Conservation (phyloP, 1,140 invertebrate genomes). For the Drosophila melanica region DNA sequence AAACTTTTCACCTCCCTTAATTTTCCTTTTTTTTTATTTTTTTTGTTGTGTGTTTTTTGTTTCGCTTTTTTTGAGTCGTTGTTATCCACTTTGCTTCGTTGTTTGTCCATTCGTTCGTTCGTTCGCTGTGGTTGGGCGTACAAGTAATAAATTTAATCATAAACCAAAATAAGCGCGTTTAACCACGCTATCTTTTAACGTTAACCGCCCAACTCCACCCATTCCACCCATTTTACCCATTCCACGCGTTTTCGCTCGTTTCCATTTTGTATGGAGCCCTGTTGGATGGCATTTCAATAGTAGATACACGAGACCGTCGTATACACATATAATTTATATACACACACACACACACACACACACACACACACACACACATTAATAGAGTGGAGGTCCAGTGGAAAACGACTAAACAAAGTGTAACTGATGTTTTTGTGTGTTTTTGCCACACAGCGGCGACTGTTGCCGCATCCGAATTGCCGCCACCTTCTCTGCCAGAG, state of each 20-base stretch:
- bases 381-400: conserved; percentile 15
- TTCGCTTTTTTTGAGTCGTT: conserved; percentile 26
- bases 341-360: conserved; percentile 25
- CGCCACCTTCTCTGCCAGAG: conserved; percentile 56
- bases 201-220: conserved; percentile 33
- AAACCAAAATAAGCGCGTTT: conserved; percentile 81
- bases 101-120: no score
- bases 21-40: neutral
- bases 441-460: conserved; percentile 41
- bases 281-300: conserved; percentile 34
- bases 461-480: conserved; percentile 27
- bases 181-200: conserved; percentile 79
- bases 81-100: neutral
- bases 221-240: conserved; percentile 2
- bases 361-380: conserved; percentile 39
- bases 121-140: conserved; percentile 68
- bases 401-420: conserved; percentile 70
- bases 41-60: neutral
- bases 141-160: conserved; percentile 81
- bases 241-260: neutral
- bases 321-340: conserved; percentile 32
- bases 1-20: conserved; percentile 21
- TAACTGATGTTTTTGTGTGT: conserved; percentile 79
- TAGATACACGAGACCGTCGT: conserved; percentile 40
- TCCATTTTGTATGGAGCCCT: neutral